A percentile compares a stretch with the other conserved stretches of the same genome.
phyloP scores from a whole-genome alignment of 2,113 vertebrate species.

The Lathamus discolor region DNA sequence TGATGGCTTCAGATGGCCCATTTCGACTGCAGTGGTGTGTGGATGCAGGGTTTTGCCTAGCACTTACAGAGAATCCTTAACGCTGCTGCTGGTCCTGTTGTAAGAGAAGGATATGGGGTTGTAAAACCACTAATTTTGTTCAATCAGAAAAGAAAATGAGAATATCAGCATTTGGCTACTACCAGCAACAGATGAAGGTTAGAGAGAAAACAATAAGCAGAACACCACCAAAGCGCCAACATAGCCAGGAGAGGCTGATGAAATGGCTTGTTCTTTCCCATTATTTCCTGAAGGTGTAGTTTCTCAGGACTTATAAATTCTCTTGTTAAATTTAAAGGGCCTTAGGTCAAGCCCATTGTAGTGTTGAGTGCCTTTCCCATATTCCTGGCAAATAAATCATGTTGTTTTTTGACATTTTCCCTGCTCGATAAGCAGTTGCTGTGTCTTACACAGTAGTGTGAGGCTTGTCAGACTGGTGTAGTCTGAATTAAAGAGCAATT shows the following conservation, averaged over 20 bases:
- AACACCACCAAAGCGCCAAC: not conserved
- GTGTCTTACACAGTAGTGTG: not conserved
- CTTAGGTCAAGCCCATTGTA: not conserved
- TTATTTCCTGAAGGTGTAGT: not conserved
- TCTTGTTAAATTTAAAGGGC: slow-evolving; percentile 9
- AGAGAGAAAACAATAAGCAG: not conserved
- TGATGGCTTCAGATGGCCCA: not conserved
- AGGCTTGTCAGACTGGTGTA: not conserved
- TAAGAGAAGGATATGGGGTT: not conserved
- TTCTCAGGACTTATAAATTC: not conserved
- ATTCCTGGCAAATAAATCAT: slow-evolving; percentile 26
- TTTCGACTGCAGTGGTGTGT: rapidly evolving
- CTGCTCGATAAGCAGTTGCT: not conserved
- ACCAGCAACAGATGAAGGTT: not conserved
- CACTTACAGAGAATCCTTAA: not conserved
- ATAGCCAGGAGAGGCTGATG: not conserved
- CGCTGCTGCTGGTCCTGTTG: rapidly evolving
- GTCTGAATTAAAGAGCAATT: slow-evolving; percentile 28
- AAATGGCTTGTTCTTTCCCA: not conserved
- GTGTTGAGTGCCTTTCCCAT: not conserved
- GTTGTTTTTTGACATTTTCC: slow-evolving; percentile 30
- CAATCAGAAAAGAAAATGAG: not conserved
- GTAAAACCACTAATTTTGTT: not conserved
- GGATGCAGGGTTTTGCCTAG: not conserved
- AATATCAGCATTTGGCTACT: not conserved